phyloP scores from a whole-genome alignment of 2,113 vertebrate genomes.

The Mormyrus lacerda region DNA sequence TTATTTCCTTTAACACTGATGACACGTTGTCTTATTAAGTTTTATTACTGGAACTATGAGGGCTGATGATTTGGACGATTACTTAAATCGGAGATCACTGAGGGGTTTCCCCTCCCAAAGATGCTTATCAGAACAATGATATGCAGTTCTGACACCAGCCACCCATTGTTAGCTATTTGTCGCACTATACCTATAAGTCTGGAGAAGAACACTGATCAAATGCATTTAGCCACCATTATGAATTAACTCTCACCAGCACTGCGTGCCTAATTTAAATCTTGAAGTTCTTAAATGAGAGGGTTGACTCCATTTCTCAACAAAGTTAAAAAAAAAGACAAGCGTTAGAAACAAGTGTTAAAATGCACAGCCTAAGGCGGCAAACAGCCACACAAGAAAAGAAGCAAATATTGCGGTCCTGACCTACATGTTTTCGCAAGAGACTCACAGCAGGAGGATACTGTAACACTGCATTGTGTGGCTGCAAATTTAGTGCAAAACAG shows the following conservation, averaged over 20 bases:
- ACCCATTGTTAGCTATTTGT: background rate
- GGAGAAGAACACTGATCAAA: background rate
- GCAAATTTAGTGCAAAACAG: background rate
- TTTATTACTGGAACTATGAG: slow-evolving; percentile 3
- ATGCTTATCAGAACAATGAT: background rate
- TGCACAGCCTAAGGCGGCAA: background rate
- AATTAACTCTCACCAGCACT: slow-evolving; percentile 3
- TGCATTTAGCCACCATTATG: background rate
- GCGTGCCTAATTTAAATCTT: slow-evolving; percentile 9
- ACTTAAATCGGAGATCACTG: background rate
- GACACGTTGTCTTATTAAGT: background rate
- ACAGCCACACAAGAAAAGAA: background rate
- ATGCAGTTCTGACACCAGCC: background rate
- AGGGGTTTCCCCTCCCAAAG: background rate
- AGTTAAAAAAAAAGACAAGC: background rate
- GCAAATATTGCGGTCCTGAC: background rate
- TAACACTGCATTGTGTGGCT: background rate
- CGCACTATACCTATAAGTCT: background rate
- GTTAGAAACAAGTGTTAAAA: background rate
- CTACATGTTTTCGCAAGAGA: background rate
- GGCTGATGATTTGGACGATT: background rate
- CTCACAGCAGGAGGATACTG: background rate
- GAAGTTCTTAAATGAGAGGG: slow-evolving; percentile 2
- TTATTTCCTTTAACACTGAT: background rate
- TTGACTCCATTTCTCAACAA: background rate